phyloP scores from a whole-genome alignment of 1,140 invertebrate species.

The Paracyclopina nana region DNA sequence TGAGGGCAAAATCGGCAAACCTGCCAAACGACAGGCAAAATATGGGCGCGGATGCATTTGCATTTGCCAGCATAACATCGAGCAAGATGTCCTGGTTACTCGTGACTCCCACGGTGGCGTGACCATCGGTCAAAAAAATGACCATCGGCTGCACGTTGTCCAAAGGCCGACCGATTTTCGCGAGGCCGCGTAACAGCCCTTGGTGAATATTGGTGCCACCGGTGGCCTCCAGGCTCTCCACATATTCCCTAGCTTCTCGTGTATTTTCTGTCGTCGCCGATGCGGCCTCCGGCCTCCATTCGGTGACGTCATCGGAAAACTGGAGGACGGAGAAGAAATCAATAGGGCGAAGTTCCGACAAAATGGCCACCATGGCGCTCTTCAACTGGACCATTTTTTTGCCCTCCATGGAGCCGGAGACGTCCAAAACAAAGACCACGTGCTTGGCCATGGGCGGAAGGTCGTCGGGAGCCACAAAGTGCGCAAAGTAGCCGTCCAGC shows the following conservation, averaged over 20 bases:
- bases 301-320: conserved; percentile 31
- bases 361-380: conserved; percentile 41
- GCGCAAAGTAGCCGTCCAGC: conserved; percentile 51
- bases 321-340: conserved; percentile 44
- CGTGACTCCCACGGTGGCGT: conserved; percentile 39
- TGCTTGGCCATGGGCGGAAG: conserved; percentile 41
- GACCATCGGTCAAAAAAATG: conserved; percentile 50
- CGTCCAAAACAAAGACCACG: conserved; percentile 47
- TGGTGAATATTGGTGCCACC: conserved; percentile 37
- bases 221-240: conserved; percentile 1
- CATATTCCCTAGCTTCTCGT: not conserved
- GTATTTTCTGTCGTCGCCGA: not conserved
- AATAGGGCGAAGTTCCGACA: conserved; percentile 34
- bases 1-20: conserved; percentile 40
- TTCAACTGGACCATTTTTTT: conserved; percentile 39
- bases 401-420: conserved; percentile 41
- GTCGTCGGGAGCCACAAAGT: conserved; percentile 43
- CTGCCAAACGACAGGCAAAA: conserved; percentile 50
- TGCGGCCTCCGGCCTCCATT: not conserved
- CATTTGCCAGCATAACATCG: conserved; percentile 19
- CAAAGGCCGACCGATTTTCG: conserved; percentile 13
- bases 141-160: conserved; percentile 32
- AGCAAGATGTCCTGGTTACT: conserved; percentile 32
- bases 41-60: conserved; percentile 24
- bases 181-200: conserved; percentile 27